Evolutionary conservation across 2,888 invertebrate species (phyloP).

Genomic region (Cyaniris semiargus): DNA sequence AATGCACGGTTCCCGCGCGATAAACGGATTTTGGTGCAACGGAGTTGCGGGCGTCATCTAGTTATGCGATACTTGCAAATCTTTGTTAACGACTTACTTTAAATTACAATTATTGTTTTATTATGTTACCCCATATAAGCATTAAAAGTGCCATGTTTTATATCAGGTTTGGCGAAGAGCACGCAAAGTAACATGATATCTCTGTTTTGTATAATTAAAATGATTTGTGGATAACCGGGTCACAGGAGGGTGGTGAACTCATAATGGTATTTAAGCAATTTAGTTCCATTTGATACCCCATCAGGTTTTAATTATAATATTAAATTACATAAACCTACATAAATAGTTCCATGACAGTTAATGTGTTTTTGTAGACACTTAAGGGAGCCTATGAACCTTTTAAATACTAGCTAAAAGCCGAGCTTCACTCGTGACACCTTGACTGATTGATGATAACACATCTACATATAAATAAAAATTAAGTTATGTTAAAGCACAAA

Average conservation of each 20-base stretch:
- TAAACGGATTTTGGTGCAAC: no score
- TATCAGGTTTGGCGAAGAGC: neutral
- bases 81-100: neutral
- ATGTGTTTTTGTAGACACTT: neutral
- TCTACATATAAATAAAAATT: no score
- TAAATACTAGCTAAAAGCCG: no score
- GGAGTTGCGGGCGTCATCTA: no score
- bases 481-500: no score
- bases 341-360: no score
- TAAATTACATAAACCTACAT: neutral
- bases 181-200: slow-evolving; percentile 1
- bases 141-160: neutral
- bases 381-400: neutral
- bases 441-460: no score
- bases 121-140: neutral
- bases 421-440: no score
- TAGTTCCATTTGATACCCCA: neutral
- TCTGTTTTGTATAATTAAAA: slow-evolving; percentile 6
- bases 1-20: no score
- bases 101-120: neutral
- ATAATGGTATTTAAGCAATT: neutral
- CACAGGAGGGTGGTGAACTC: neutral
- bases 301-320: slow-evolving; percentile 6
- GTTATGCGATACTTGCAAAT: no score
- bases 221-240: neutral